Evolutionary conservation across 2,888 invertebrate species (phyloP), one percentile per base, ranked within the genome.

Genomic region (Chalcis sispes): DNA sequence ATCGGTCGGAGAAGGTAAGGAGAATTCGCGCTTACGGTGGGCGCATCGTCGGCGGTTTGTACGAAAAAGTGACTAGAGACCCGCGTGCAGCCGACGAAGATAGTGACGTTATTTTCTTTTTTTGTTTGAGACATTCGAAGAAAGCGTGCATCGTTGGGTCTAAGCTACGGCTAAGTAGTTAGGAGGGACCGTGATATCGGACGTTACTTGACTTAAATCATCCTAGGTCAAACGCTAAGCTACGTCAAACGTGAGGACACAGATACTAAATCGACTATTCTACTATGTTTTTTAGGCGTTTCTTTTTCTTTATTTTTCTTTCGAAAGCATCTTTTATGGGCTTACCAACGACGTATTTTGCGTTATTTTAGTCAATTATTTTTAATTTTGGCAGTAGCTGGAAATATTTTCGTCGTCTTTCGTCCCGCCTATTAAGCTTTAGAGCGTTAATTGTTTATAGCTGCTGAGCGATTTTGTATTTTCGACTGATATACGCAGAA

Each of bases 111-210:
- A 75, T 62, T 46, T 15, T 13, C 7, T 66, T 67, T 64, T 50
- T 59, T 18, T 27, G 18, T 64, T 56, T 62, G 40, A 46, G 29
- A 72, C 65, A 65, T 56, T 77, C 83, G 80, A 85, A 83, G 83
- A 81, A 84, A 85, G 86, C 87, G 83, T 84, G 87, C 87, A 86
- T 85, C 86, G 82, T 80, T 77, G 88, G 88, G 87, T 87, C 88
- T 84, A 82, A 81, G 83, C 88, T 88, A 88, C 87, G 82, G 85
- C 88, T 88, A 88, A 87, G 86, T 89, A 88, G 87, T 88, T 85
- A 89, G 89, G 89, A 89, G 89, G 89, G 89, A 89, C 89, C 88
- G 89, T 89, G 89, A 89, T 89, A 88, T 89, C 89, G 89, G 89
- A 89, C 89, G 89, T 89, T 86, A 78, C 72, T 83, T 87, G 84